Base-by-base conservation (phyloP, 2,797 vertebrate genomes). In the Anas bahamensis region DNA sequence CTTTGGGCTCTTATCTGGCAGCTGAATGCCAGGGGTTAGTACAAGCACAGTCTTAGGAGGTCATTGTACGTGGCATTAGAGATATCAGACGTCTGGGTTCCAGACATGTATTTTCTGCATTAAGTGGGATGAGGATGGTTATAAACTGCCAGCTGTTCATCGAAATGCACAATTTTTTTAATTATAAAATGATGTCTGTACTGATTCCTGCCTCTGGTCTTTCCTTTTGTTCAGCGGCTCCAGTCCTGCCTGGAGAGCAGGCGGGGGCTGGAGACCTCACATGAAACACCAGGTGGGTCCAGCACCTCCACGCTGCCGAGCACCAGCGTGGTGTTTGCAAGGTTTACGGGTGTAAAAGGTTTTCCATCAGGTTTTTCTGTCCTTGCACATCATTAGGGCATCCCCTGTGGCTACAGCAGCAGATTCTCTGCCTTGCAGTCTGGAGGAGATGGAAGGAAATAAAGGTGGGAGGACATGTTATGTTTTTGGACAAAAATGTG, bases 151-250 rank as follows among this genome's bases (percentile, higher is more conserved):
- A 92, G 72, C 78, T 92, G 78, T 93, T 87, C 4, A n/a, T 92
- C 3, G 0, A 94, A 95, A 96, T 93, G 93, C 88, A 90, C 90
- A 89, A 37, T 83, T 96, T 95, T 95, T 90, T 92, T 73, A 87
- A 92, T 44, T 77, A 95, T 85, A 95, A 90, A 93, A 4, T 50
- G 16, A 76, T 90, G 73, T 90, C 93, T 92, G 88, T 66, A 77
- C 42, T 39, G 70, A 89, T 68, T 83, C 46, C 46, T 93, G 92
- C 42, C 79, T 87, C 79, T 78, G 78, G 74, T 74, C 16, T 86
- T 60, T 96, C 46, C 10, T 24, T 95, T 55, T 5, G 29, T 28
- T 44, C 39, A 52, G 11, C 18, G 21, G 55, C 55, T 92, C 52
- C 56, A 48, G 26, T 56, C 75, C 53, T 61, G 23, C 23, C 26